Conservation (phyloP, 2,113 vertebrate species). For the Corythoichthys intestinalis region DNA sequence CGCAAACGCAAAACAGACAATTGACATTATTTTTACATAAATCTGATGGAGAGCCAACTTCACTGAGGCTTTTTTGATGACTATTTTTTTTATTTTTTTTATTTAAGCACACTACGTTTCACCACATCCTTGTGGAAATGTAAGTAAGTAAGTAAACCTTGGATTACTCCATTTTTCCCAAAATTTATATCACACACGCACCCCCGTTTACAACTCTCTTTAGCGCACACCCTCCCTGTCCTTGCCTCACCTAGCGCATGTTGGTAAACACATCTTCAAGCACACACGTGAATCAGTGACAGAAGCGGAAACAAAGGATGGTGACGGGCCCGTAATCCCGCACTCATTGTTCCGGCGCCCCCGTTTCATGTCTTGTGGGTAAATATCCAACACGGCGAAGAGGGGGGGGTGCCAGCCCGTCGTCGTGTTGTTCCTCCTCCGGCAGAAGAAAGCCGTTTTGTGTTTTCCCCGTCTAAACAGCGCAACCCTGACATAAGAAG, state of each 20-base stretch:
- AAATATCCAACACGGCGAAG: slow-evolving; percentile 86
- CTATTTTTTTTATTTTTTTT: too few relatives aligned
- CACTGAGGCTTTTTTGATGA: too few relatives aligned
- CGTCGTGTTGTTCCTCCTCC: slow-evolving; percentile 80
- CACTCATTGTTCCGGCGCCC: slow-evolving; percentile 83
- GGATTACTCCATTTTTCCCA: neutral
- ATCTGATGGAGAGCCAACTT: too few relatives aligned
- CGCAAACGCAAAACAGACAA: too few relatives aligned
- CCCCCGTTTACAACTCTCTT: neutral
- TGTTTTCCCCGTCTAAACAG: slow-evolving; percentile 31
- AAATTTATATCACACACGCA: neutral
- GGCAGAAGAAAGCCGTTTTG: slow-evolving; percentile 78
- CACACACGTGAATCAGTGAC: slow-evolving; percentile 91
- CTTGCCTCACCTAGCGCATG: neutral
- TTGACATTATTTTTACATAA: too few relatives aligned
- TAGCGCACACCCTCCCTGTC: neutral
- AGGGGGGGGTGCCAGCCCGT: slow-evolving; percentile 60
- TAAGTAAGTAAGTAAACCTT: too few relatives aligned
- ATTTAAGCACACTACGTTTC: too few relatives aligned
- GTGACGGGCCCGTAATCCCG: slow-evolving; percentile 80
- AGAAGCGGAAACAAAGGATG: slow-evolving; percentile 74
- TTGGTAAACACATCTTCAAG: slow-evolving; percentile 89
- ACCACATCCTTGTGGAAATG: too few relatives aligned
- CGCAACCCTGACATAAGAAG: slow-evolving; percentile 85
- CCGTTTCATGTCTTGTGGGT: slow-evolving; percentile 85